Conservation (phyloP, 2,888 invertebrate species). For the Agrilus mali region DNA sequence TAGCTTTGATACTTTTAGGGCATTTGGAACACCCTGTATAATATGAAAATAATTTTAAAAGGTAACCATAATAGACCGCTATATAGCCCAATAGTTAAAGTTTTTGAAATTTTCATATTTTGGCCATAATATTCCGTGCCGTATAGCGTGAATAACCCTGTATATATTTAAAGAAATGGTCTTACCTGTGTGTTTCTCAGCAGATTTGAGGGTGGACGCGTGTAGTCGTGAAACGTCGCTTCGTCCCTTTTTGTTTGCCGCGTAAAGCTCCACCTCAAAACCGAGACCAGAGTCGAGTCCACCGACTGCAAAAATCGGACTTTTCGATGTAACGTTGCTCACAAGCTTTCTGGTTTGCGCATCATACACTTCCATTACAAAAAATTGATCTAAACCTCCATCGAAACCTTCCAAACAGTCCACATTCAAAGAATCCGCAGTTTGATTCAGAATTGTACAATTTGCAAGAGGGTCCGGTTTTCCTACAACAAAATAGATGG, state of each 20-base stretch:
- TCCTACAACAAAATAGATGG: slow-evolving; percentile 34
- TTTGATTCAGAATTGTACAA: slow-evolving; percentile 62
- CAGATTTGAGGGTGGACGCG: slow-evolving; percentile 59
- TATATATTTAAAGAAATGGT: slow-evolving; percentile 1
- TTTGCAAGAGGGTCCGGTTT: slow-evolving; percentile 61
- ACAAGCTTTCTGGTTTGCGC: slow-evolving; percentile 39
- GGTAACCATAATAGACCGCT: too few species aligned
- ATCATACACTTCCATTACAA: slow-evolving; percentile 58
- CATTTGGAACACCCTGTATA: too few species aligned
- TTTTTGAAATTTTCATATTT: too few species aligned
- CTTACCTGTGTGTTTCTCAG: slow-evolving; percentile 59
- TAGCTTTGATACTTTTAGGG: too few species aligned
- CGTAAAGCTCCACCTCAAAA: slow-evolving; percentile 55
- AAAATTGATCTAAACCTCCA: slow-evolving; percentile 61
- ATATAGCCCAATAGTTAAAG: too few species aligned
- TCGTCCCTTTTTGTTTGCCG: slow-evolving; percentile 59
- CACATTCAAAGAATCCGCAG: slow-evolving; percentile 56
- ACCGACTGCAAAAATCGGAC: slow-evolving; percentile 51
- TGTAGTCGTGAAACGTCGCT: slow-evolving; percentile 52
- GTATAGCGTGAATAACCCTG: too few species aligned
- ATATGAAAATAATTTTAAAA: too few species aligned
- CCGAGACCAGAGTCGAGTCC: slow-evolving; percentile 55
- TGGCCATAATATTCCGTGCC: too few species aligned
- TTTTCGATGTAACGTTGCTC: slow-evolving; percentile 42
- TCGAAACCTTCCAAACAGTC: slow-evolving; percentile 66